Percentiles rank a stretch among this genome's conserved stretches.
Conservation (phyloP, 1,140 invertebrate genomes). For the Phenacoccus solenopsis region DNA sequence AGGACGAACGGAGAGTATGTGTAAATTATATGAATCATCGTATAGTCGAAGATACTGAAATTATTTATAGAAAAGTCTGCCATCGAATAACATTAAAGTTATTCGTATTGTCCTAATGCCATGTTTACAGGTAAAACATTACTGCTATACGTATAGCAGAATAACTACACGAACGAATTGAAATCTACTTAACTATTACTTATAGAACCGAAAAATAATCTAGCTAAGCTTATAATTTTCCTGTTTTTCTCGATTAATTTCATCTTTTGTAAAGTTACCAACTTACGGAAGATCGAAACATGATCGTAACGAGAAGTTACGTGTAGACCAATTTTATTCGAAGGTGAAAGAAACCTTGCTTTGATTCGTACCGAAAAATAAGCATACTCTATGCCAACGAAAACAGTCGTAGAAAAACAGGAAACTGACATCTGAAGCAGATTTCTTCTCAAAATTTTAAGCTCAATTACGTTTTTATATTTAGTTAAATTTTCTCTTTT, state of each 20-base stretch:
- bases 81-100: conserved; percentile 6
- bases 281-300: conserved; percentile 12
- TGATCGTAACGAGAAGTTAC: background rate
- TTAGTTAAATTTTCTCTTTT: background rate
- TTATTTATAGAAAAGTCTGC: conserved; percentile 5
- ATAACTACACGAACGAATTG: background rate
- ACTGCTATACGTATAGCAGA: background rate
- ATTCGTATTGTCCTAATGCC: conserved; percentile 10
- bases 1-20: conserved; percentile 57
- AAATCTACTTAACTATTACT: conserved; percentile 14
- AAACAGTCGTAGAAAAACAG: background rate
- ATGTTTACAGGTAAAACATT: conserved; percentile 5
- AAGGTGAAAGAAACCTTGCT: background rate
- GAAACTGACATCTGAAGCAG: background rate
- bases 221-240: background rate
- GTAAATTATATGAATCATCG: conserved; percentile 73
- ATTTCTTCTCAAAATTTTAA: background rate
- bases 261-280: conserved; percentile 16
- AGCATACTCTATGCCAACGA: background rate
- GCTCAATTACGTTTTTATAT: background rate
- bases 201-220: background rate
- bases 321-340: too few species aligned
- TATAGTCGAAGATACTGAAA: conserved; percentile 69
- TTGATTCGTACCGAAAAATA: background rate
- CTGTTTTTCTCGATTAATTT: conserved; percentile 1